These are phyloP conservation scores for Morone saxatilis DNA, from an alignment of 2,113 vertebrate genomes.

Conservation along the genomic window DNA sequence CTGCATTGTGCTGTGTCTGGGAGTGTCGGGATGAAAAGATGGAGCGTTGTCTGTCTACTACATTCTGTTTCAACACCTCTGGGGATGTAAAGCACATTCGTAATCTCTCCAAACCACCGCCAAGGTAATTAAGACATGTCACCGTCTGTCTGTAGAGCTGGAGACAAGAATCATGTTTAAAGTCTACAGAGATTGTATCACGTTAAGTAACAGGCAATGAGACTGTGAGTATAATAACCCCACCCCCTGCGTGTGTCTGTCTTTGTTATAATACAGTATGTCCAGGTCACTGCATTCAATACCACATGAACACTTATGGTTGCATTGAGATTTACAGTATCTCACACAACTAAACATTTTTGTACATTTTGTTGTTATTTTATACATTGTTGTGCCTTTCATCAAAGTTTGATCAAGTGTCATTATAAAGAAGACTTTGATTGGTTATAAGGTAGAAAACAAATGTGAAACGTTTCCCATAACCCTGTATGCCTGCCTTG, in stretches of 20 bases:
- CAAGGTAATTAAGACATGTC: slow-evolving; percentile 76
- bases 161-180: slow-evolving; percentile 67
- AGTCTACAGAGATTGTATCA: slow-evolving; percentile 71
- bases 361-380: slow-evolving; percentile 82
- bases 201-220: slow-evolving; percentile 67
- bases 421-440: slow-evolving; percentile 77
- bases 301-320: slow-evolving; percentile 81
- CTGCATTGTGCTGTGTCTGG: slow-evolving; percentile 78
- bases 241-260: slow-evolving; percentile 15
- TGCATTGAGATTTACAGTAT: slow-evolving; percentile 86
- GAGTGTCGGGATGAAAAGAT: slow-evolving; percentile 54
- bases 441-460: slow-evolving; percentile 81
- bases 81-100: slow-evolving; percentile 74
- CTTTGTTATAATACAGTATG: slow-evolving; percentile 70
- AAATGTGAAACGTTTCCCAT: slow-evolving; percentile 62
- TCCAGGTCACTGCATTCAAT: slow-evolving; percentile 73
- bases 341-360: slow-evolving; percentile 89
- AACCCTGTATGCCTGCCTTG: slow-evolving; percentile 71
- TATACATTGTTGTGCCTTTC: slow-evolving; percentile 90
- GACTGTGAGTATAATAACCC: slow-evolving; percentile 53
- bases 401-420: slow-evolving; percentile 86
- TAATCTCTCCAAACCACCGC: slow-evolving; percentile 66
- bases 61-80: slow-evolving; percentile 78
- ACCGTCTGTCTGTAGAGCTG: slow-evolving; percentile 60
- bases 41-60: slow-evolving; percentile 69